Conservation (phyloP, 2,113 vertebrate genomes). For the Connochaetes taurinus region DNA sequence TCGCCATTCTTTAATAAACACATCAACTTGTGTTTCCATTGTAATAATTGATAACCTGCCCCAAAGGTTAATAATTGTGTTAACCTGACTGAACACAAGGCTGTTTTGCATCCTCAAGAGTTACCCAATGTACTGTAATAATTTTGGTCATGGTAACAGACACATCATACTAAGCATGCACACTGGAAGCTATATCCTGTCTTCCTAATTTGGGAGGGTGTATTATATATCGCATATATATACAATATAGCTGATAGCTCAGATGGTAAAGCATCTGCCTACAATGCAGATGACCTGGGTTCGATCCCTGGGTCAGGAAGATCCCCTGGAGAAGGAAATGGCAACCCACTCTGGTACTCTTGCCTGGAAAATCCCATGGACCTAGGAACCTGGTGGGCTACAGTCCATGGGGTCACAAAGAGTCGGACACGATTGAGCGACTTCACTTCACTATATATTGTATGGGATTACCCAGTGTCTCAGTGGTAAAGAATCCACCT, state of each 20-base stretch:
- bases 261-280: too few species aligned
- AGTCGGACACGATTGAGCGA: accelerated
- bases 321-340: too few species aligned
- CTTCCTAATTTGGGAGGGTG: not conserved
- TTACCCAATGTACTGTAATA: not conserved
- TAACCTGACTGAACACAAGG: not conserved
- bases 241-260: too few species aligned
- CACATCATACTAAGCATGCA: not conserved
- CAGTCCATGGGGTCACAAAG: too few species aligned
- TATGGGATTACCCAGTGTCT: not conserved
- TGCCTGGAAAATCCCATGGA: too few species aligned
- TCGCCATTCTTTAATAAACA: slow-evolving; percentile 7
- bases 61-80: not conserved
- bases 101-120: not conserved
- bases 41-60: not conserved
- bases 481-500: not conserved
- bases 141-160: not conserved
- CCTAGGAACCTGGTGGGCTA: too few species aligned
- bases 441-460: not conserved
- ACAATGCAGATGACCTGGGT: too few species aligned
- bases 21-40: not conserved
- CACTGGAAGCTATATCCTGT: not conserved
- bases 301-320: too few species aligned
- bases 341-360: too few species aligned
- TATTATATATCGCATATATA: not conserved